Evolutionary conservation across 2,113 vertebrate genomes (phyloP).

Genomic region (Leucopternis melanops): DNA sequence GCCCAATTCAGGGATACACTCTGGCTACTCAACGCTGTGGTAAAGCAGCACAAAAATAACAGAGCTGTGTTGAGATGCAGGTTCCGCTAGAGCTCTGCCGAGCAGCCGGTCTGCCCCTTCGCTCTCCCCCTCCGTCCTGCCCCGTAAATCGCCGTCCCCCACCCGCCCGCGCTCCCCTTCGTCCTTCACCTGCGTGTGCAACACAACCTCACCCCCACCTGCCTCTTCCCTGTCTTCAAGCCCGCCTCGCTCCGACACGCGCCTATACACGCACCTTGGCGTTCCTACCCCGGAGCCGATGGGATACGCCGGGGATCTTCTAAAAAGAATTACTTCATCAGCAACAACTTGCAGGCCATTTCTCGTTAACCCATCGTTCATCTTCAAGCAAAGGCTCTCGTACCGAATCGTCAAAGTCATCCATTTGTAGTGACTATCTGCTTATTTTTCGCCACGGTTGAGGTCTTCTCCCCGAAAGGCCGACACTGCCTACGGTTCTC

Average conservation of each 20-base stretch:
- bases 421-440: neutral
- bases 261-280: neutral
- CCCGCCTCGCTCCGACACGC: neutral
- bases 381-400: neutral
- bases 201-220: neutral
- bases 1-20: conserved; percentile 47
- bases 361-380: neutral
- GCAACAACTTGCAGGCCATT: neutral
- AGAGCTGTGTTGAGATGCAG: neutral
- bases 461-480: neutral
- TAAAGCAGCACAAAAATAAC: conserved; percentile 45
- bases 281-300: neutral
- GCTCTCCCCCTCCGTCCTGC: neutral
- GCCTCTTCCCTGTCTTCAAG: neutral
- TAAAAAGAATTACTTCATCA: neutral
- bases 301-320: neutral
- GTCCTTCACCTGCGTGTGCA: neutral
- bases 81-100: neutral
- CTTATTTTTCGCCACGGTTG: neutral
- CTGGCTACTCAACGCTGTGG: conserved; percentile 31
- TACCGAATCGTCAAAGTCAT: neutral
- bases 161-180: neutral
- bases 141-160: neutral
- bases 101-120: neutral
- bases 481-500: neutral